Conservation (phyloP, 2,888 invertebrate species). For the Philopedon plagiatum region DNA sequence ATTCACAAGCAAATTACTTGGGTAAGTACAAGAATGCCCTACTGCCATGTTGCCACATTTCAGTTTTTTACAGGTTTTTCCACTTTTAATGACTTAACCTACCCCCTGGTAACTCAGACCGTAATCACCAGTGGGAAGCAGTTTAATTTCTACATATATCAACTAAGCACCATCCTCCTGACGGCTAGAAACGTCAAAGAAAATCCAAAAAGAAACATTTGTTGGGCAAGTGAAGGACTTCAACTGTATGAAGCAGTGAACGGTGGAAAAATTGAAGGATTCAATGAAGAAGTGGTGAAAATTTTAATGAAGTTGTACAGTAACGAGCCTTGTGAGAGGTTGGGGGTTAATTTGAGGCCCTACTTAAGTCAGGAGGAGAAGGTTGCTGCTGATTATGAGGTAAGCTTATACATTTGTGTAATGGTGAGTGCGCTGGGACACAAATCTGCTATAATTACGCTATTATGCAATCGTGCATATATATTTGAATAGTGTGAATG, state of each 20-base stretch:
- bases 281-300: slow-evolving; percentile 85
- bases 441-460: too few relatives aligned
- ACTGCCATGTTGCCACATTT: too few relatives aligned
- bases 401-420: too few relatives aligned
- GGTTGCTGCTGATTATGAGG: slow-evolving; percentile 76
- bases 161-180: slow-evolving; percentile 87
- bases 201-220: slow-evolving; percentile 83
- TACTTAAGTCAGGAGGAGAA: slow-evolving; percentile 76
- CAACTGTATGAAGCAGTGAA: slow-evolving; percentile 83
- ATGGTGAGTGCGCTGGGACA: too few relatives aligned
- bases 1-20: slow-evolving; percentile 84
- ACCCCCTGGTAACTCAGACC: slow-evolving; percentile 91
- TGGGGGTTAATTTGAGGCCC: slow-evolving; percentile 79
- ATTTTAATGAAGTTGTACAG: slow-evolving; percentile 82
- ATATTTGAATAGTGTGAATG: too few relatives aligned
- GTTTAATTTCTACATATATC: slow-evolving; percentile 92
- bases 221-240: slow-evolving; percentile 82
- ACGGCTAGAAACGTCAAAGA: slow-evolving; percentile 75
- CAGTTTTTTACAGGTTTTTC: slow-evolving; percentile 78
- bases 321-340: slow-evolving; percentile 76
- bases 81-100: slow-evolving; percentile 90
- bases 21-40: too few relatives aligned
- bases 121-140: slow-evolving; percentile 89
- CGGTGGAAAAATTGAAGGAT: slow-evolving; percentile 80
- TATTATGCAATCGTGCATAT: too few relatives aligned